Evolutionary conservation across 2,797 vertebrate species (phyloP).

Genomic region (Podarcis lilfordi): DNA sequence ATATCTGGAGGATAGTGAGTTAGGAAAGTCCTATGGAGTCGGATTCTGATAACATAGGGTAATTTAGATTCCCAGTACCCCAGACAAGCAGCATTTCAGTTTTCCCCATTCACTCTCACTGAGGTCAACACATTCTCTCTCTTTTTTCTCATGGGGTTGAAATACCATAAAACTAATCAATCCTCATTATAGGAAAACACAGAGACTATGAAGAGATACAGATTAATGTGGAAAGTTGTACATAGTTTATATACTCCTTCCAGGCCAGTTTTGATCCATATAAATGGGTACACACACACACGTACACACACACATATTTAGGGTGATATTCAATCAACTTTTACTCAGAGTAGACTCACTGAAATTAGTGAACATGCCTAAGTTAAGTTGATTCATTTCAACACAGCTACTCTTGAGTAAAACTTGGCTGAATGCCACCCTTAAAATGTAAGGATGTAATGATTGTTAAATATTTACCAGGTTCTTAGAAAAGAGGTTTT

Average conservation of each 20-base stretch:
- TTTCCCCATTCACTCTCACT: not conserved
- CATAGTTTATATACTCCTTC: not conserved
- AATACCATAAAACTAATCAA: not conserved
- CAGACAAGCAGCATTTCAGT: not conserved
- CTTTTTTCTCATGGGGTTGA: not conserved
- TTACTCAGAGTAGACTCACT: too few relatives aligned
- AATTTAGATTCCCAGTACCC: not conserved
- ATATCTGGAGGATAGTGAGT: too few relatives aligned
- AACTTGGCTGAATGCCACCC: too few relatives aligned
- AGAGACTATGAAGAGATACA: not conserved
- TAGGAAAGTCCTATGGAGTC: not conserved
- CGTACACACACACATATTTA: too few relatives aligned
- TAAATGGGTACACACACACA: not conserved
- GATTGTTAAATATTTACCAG: not conserved
- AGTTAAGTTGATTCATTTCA: too few relatives aligned
- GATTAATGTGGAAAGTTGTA: not conserved
- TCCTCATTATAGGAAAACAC: not conserved
- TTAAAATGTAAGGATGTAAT: not conserved
- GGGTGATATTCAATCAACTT: too few relatives aligned
- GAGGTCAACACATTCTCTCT: too few relatives aligned
- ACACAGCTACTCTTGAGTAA: too few relatives aligned
- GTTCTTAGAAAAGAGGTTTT: not conserved
- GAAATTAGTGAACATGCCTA: too few relatives aligned
- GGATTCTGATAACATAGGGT: not conserved
- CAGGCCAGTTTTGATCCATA: not conserved